Conservation (phyloP, 2,888 invertebrate genomes). For the Andricus curvator region DNA sequence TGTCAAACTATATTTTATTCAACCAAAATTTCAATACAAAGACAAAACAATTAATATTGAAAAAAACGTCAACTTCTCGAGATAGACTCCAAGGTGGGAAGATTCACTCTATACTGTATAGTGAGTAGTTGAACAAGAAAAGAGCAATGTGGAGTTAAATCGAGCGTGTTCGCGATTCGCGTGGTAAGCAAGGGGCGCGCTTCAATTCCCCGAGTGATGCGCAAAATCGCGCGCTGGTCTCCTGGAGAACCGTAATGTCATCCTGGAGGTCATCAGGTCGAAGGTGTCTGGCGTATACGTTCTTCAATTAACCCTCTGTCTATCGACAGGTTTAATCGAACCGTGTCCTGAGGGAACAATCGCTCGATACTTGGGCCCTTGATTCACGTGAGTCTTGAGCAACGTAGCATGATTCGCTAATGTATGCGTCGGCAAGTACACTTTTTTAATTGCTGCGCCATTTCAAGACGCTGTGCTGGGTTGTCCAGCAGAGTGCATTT, state of each 20-base stretch:
- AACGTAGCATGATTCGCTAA: constrained; percentile 66
- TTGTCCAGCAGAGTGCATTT: constrained; percentile 48
- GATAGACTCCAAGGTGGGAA: neutral
- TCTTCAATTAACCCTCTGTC: constrained; percentile 72
- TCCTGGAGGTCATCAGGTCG: constrained; percentile 65
- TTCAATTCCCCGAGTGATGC: constrained; percentile 36
- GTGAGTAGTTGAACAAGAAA: constrained; percentile 9
- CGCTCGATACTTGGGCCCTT: constrained; percentile 55
- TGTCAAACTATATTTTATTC: no score
- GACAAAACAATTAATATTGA: neutral
- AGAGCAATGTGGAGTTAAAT: constrained; percentile 16
- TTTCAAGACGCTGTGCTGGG: constrained; percentile 48
- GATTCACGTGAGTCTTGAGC: constrained; percentile 45
- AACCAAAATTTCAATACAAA: neutral
- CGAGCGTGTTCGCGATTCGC: neutral
- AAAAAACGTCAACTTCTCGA: neutral
- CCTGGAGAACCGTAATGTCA: constrained; percentile 64
- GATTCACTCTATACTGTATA: neutral
- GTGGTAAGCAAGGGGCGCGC: constrained; percentile 7
- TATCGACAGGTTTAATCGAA: constrained; percentile 64
- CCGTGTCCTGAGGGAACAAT: constrained; percentile 59
- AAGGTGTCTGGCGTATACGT: constrained; percentile 64
- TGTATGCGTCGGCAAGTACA: constrained; percentile 46
- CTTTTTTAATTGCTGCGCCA: constrained; percentile 48
- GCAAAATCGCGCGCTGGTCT: constrained; percentile 36